Percentiles rank a stretch among this genome's conserved stretches.
These are phyloP conservation scores for Bufotes viridis DNA, from an alignment of 2,797 vertebrate species.

Conservation along the genomic window DNA sequence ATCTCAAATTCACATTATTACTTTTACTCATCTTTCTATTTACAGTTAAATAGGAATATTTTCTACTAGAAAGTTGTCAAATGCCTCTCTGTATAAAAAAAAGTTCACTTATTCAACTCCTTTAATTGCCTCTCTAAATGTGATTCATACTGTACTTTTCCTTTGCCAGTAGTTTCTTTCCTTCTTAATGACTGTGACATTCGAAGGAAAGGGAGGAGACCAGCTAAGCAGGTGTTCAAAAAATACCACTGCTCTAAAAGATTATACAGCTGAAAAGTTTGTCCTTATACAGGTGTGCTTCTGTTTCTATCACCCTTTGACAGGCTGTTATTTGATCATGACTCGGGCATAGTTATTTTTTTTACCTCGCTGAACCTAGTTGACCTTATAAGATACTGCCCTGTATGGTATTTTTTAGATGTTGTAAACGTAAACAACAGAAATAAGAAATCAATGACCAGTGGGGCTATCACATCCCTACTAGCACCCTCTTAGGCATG, in stretches of 20 bases:
- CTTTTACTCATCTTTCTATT: neutral
- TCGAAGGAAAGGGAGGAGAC: neutral
- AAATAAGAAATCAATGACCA: neutral
- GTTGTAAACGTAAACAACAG: neutral
- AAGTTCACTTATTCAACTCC: conserved; percentile 8
- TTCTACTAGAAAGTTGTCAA: neutral
- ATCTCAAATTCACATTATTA: neutral
- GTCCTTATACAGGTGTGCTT: neutral
- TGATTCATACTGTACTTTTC: neutral
- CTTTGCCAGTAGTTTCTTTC: neutral
- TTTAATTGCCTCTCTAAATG: conserved; percentile 10
- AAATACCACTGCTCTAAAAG: neutral
- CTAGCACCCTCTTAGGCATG: neutral
- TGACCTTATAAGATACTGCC: neutral
- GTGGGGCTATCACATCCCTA: neutral
- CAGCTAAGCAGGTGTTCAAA: neutral
- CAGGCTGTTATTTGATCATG: neutral
- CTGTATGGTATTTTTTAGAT: neutral
- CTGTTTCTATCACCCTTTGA: neutral
- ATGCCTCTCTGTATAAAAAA: neutral
- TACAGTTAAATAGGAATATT: neutral
- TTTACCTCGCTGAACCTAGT: neutral
- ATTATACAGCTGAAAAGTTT: neutral
- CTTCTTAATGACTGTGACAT: conserved; percentile 14
- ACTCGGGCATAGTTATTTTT: neutral